These are phyloP conservation scores for Lysandra bellargus DNA, from an alignment of 2,888 invertebrate species.

Conservation along the genomic window DNA sequence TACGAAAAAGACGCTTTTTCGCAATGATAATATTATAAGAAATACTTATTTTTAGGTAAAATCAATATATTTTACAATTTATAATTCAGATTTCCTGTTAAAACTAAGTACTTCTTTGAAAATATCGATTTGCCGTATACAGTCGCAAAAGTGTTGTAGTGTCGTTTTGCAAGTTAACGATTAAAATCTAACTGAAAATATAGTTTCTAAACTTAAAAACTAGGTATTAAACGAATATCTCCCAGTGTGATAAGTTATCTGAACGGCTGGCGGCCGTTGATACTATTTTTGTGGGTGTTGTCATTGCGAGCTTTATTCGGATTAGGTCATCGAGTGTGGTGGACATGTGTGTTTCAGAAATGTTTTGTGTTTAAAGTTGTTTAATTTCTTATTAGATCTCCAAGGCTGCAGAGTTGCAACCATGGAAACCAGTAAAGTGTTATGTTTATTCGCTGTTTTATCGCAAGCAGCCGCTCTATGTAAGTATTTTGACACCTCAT, in stretches of 20 bases:
- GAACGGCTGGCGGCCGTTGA: constrained; percentile 63
- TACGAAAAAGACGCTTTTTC: constrained; percentile 63
- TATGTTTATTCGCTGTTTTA: constrained; percentile 65
- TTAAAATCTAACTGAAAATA: constrained; percentile 36
- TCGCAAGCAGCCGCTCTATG: constrained; percentile 66
- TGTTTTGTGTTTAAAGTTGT: constrained; percentile 63
- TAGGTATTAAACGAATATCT: not conserved
- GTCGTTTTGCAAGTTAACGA: constrained; percentile 39
- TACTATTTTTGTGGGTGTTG: constrained; percentile 83
- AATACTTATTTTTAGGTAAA: constrained; percentile 61
- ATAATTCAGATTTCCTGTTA: constrained; percentile 32
- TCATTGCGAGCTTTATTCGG: constrained; percentile 75
- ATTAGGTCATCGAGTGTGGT: constrained; percentile 77
- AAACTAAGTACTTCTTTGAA: constrained; percentile 34
- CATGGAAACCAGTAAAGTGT: constrained; percentile 66
- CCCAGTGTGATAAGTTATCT: constrained; percentile 51
- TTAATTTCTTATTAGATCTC: constrained; percentile 73
- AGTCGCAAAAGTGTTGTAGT: constrained; percentile 60
- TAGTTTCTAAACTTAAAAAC: not conserved
- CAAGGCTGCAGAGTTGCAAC: constrained; percentile 59
- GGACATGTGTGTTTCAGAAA: constrained; percentile 75
- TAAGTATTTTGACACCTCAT: constrained; percentile 54
- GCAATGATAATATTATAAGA: constrained; percentile 72
- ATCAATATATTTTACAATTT: constrained; percentile 37
- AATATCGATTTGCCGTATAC: constrained; percentile 69